Evolutionary conservation across 2,113 vertebrate species (phyloP).

Genomic region (Sinocyclocheilus grahami): DNA sequence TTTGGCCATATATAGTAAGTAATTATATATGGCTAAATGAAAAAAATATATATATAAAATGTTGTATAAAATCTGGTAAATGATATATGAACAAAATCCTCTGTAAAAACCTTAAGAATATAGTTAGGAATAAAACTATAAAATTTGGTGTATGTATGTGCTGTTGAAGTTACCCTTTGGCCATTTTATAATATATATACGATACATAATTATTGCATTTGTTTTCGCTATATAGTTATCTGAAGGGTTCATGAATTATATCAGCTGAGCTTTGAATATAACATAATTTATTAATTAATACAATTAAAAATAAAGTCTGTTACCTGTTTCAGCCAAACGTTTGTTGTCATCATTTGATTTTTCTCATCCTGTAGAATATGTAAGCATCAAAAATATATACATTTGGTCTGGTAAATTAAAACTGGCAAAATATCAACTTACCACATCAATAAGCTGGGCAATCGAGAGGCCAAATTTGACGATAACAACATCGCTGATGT

Average conservation of each 20-base stretch:
- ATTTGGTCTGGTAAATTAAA: no score
- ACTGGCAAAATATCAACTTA: slow-evolving; percentile 59
- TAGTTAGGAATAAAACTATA: no score
- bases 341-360: slow-evolving; percentile 91
- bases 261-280: background rate
- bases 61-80: no score
- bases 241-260: background rate
- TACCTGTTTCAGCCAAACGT: slow-evolving; percentile 88
- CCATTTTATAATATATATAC: no score
- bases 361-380: slow-evolving; percentile 79
- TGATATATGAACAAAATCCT: no score
- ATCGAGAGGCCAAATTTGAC: slow-evolving; percentile 88
- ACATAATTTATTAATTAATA: background rate
- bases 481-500: slow-evolving; percentile 84
- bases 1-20: background rate
- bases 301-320: background rate
- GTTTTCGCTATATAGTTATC: background rate
- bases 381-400: background rate
- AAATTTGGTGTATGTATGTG: no score
- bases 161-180: background rate
- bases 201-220: background rate
- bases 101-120: no score
- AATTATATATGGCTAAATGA: no score
- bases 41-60: no score
- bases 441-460: slow-evolving; percentile 90